Evolutionary conservation across 1,140 invertebrate genomes (phyloP).

Genomic region (Rhyacophila brunnea): DNA sequence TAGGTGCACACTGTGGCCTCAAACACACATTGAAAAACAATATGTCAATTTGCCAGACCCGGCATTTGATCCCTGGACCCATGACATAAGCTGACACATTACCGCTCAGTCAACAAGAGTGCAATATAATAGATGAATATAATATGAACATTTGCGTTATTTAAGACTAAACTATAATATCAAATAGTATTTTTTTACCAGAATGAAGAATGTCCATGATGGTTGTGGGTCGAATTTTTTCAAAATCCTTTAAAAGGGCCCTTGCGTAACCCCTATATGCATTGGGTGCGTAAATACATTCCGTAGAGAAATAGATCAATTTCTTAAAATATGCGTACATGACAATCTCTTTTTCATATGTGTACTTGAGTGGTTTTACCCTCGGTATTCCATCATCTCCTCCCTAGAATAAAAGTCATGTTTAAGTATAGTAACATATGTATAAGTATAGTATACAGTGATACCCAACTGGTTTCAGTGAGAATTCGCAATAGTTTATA

Average conservation of each 20-base stretch:
- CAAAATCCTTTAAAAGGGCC: conserved; percentile 92
- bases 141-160: no score
- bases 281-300: conserved; percentile 98
- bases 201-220: conserved; percentile 99
- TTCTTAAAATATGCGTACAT: conserved; percentile 99
- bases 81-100: no score
- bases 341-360: conserved; percentile 99
- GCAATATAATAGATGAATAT: no score
- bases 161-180: no score
- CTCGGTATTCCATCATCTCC: conserved; percentile 85
- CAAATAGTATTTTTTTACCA: conserved; percentile 62
- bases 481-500: no score
- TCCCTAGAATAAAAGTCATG: conserved; percentile 59
- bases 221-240: conserved; percentile 87
- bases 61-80: no score
- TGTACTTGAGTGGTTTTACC: conserved; percentile 97
- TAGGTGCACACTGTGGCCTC: no score
- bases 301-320: conserved; percentile 98
- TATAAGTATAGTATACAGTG: no score
- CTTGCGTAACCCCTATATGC: conserved; percentile 94
- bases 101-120: no score
- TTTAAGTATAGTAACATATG: conserved; percentile 3
- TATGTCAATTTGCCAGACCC: no score
- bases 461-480: no score
- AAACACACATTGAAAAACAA: no score